Evolutionary conservation across 2,113 vertebrate species (phyloP).

Genomic region (Oncorhynchus gorbuscha): DNA sequence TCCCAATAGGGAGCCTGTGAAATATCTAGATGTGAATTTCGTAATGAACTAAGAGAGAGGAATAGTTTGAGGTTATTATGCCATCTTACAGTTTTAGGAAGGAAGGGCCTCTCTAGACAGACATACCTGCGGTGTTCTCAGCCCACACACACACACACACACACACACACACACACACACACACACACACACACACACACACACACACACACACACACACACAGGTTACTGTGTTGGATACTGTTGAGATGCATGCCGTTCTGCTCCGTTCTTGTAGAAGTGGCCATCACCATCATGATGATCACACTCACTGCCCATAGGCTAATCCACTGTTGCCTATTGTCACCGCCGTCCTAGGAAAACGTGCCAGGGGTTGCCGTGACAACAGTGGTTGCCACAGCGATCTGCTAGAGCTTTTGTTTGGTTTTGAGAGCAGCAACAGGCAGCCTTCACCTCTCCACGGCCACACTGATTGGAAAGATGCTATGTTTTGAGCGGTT

Average conservation of each 20-base stretch:
- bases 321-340: constrained; percentile 32
- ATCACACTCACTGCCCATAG: constrained; percentile 46
- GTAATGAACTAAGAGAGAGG: no score
- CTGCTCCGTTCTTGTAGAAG: constrained; percentile 28
- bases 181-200: no score
- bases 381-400: constrained; percentile 52
- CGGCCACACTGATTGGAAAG: background rate
- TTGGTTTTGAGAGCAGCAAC: background rate
- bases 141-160: no score
- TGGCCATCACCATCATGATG: constrained; percentile 58
- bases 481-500: background rate
- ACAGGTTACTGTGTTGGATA: background rate
- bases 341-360: constrained; percentile 37
- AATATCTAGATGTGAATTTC: no score
- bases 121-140: no score
- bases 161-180: no score
- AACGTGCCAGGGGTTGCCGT: constrained; percentile 49
- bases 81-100: no score
- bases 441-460: background rate
- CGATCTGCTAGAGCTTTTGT: background rate
- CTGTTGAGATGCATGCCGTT: no score
- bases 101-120: no score
- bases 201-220: background rate
- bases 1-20: no score
- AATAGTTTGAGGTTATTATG: no score